Base-by-base conservation (phyloP, 2,888 invertebrate genomes). In the Microplitis manilae region DNA sequence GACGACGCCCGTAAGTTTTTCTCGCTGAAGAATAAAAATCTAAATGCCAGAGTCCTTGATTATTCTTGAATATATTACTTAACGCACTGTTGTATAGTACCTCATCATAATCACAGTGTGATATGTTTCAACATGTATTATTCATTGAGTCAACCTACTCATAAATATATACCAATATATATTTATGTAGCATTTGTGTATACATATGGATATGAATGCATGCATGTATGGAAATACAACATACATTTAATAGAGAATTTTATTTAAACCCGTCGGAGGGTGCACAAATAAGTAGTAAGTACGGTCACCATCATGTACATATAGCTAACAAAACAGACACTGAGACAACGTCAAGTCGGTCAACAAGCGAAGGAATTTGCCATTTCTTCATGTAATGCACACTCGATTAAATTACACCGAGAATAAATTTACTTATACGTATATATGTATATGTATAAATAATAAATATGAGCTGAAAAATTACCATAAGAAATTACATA, bases 81-180 rank as follows among this genome's bases (percentile, higher is more conserved):
- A 15, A 73, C 67, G 60, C 15, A 67, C 67, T 73, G 38, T 64
- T 61, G 38, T 61, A 17, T 62, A 60, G 39, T 61, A 39, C 39
- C 71, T 73, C 70, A 70, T 74, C 71, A 70, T 74, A 74, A 70
- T 74, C 74, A 59, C 41, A 65, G 65, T 65, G 70, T 77, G 70
- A 69, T 77, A 77, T 65, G 39, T 74, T 62, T 64, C 69, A 50
- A 50, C 30, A 77, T 77, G 77, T 77, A 77, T 77, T 77, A 77
- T 77, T 77, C 74, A 77, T 77, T 62, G 67, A 74, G 71, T 67
- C 77, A 75, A 67, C 77, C 71, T 74, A 77, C 77, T 77, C 74
- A 50, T 50, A 50, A 50, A 50, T 50, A 50, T 50, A 50, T 50
- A 50, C 50, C 50, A 50, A 50, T 50, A 50, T 50, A 50, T 50